These are phyloP conservation scores for Hexactinellida sp. DNA, from an alignment of 37 sponge, comb jelly and placozoan species.

Conservation along the genomic window DNA sequence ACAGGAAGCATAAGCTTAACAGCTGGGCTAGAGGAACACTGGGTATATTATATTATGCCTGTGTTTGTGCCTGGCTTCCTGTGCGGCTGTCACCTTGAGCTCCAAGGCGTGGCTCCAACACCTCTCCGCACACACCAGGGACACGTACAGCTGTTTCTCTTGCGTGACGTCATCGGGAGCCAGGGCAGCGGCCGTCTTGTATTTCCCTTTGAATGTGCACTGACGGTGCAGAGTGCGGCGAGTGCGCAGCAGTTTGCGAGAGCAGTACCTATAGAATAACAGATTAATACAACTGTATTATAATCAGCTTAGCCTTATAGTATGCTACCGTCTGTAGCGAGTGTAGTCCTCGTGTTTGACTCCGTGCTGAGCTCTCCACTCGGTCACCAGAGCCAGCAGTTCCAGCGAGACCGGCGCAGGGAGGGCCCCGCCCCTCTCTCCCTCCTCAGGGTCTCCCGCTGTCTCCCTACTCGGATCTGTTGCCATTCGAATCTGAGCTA, in stretches of 20 bases:
- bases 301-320: too few species aligned
- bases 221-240: slow-evolving; percentile 39
- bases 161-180: background rate
- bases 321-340: slow-evolving; percentile 48
- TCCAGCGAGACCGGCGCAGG: background rate
- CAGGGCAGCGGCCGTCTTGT: background rate
- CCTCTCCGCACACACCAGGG: slow-evolving; percentile 77
- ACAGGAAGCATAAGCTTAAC: background rate
- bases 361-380: slow-evolving; percentile 81
- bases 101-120: slow-evolving; percentile 92
- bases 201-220: background rate
- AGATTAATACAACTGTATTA: background rate
- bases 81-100: slow-evolving; percentile 53
- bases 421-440: background rate
- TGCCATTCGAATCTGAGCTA: too few species aligned
- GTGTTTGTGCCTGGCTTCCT: slow-evolving; percentile 11
- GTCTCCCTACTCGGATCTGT: too few species aligned
- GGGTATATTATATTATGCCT: background rate
- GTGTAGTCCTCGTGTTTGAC: slow-evolving; percentile 90
- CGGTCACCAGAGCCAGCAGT: slow-evolving; percentile 64
- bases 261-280: slow-evolving; percentile 27
- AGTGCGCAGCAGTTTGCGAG: slow-evolving; percentile 54
- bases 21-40: background rate
- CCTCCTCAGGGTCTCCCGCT: background rate
- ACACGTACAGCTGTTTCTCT: slow-evolving; percentile 6